A percentile compares a stretch with the other conserved stretches of the same genome.
Conservation (phyloP, 2,797 vertebrate species). For the Macrochelys suwanniensis region DNA sequence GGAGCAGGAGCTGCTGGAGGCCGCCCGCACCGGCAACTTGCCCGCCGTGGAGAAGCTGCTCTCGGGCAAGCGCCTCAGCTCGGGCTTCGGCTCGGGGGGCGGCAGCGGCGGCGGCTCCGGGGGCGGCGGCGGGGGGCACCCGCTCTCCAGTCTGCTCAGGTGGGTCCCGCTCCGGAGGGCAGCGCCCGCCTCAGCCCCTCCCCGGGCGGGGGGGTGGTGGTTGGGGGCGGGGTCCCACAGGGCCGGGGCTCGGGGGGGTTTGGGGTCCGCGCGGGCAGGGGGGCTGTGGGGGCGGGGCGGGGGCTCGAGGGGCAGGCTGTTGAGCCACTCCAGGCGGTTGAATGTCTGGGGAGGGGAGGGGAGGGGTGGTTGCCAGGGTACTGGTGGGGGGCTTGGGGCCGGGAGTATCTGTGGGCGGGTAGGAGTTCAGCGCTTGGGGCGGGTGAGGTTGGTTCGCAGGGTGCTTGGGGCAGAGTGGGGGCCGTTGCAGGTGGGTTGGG, state of each 20-base stretch:
- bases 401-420: too few species aligned
- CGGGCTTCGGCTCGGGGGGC: slow-evolving; percentile 83
- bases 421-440: too few species aligned
- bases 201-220: not conserved
- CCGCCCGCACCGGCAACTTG: slow-evolving; percentile 95
- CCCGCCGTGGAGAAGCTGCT: slow-evolving; percentile 95
- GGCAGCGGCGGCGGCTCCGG: slow-evolving; percentile 78
- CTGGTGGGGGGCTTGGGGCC: too few species aligned
- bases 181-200: not conserved
- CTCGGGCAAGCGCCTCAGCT: slow-evolving; percentile 92
- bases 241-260: not conserved
- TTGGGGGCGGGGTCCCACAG: not conserved
- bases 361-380: too few species aligned
- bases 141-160: slow-evolving; percentile 96
- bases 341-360: not conserved
- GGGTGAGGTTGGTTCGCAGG: not conserved
- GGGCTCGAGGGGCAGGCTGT: accelerated
- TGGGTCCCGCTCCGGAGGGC: slow-evolving; percentile 67
- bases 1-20: slow-evolving; percentile 98
- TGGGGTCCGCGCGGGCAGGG: accelerated
- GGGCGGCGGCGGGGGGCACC: slow-evolving; percentile 85
- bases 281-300: not conserved
- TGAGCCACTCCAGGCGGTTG: accelerated
- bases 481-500: not conserved
- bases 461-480: not conserved